phyloP scores from a whole-genome alignment of 2,113 vertebrate species.

The Struthio camelus region DNA sequence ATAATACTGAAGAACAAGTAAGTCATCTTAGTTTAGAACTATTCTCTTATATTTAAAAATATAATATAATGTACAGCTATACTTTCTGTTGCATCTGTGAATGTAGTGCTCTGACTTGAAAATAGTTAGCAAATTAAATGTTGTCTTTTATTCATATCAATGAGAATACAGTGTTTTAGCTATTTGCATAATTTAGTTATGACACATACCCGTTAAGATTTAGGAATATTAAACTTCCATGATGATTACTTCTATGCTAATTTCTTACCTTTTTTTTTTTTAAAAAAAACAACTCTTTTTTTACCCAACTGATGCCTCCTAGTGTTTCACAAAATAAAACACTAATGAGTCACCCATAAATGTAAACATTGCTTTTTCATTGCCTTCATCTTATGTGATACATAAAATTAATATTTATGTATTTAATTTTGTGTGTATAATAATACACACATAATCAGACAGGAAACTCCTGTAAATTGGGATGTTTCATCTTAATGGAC shows the following conservation, averaged over 20 bases:
- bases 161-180: background rate
- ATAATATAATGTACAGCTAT: background rate
- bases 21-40: conserved; percentile 2
- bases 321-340: conserved; percentile 77
- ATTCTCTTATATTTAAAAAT: background rate
- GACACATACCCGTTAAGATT: conserved; percentile 37
- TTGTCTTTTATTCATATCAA: background rate
- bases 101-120: background rate
- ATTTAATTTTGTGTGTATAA: conserved; percentile 74
- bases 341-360: conserved; percentile 76
- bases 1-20: background rate
- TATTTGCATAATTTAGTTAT: conserved; percentile 52
- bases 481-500: conserved; percentile 47
- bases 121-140: conserved; percentile 9
- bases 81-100: background rate
- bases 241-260: conserved; percentile 53
- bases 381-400: conserved; percentile 66
- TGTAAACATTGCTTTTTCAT: conserved; percentile 75
- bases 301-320: conserved; percentile 80
- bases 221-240: conserved; percentile 42
- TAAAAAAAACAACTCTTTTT: conserved; percentile 62
- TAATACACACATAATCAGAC: conserved; percentile 63
- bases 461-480: conserved; percentile 62
- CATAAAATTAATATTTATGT: conserved; percentile 78
- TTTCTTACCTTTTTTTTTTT: conserved; percentile 73